Evolutionary conservation across 2,113 vertebrate species (phyloP).

Genomic region (Butastur rufipennis): DNA sequence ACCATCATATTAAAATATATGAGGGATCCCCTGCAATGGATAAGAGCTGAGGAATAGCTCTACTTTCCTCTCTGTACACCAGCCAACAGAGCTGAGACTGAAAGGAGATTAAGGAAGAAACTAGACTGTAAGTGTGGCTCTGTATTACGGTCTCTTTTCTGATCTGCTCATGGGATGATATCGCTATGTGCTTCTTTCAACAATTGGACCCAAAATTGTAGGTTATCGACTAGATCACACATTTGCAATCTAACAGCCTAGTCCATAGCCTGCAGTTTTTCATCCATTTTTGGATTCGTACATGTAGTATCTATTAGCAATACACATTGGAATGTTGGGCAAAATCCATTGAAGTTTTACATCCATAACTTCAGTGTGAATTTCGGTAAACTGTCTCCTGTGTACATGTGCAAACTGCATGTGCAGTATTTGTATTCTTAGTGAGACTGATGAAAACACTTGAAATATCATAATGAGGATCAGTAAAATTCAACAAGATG

Average conservation of each 20-base stretch:
- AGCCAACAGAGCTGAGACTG: not conserved
- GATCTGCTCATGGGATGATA: not conserved
- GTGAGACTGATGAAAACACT: not conserved
- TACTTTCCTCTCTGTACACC: not conserved
- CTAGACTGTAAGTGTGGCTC: not conserved
- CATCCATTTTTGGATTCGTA: not conserved
- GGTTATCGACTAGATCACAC: not conserved
- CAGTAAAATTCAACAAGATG: not conserved
- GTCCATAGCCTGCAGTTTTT: not conserved
- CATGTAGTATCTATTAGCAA: not conserved
- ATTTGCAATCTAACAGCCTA: not conserved
- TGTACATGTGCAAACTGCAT: not conserved
- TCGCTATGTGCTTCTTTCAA: not conserved
- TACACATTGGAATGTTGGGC: not conserved
- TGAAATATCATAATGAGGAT: not conserved
- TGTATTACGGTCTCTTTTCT: not conserved
- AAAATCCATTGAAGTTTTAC: not conserved
- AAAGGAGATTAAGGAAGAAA: not conserved
- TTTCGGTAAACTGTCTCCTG: not conserved
- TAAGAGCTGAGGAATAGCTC: not conserved
- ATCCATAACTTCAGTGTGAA: not conserved
- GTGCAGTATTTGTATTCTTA: not conserved
- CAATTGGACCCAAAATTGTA: not conserved
- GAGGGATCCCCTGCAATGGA: not conserved
- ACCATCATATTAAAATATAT: not conserved